Evolutionary conservation across 2,113 vertebrate species (phyloP), one percentile per base, ranked within the genome.

Genomic region (Microcebus jonahi): DNA sequence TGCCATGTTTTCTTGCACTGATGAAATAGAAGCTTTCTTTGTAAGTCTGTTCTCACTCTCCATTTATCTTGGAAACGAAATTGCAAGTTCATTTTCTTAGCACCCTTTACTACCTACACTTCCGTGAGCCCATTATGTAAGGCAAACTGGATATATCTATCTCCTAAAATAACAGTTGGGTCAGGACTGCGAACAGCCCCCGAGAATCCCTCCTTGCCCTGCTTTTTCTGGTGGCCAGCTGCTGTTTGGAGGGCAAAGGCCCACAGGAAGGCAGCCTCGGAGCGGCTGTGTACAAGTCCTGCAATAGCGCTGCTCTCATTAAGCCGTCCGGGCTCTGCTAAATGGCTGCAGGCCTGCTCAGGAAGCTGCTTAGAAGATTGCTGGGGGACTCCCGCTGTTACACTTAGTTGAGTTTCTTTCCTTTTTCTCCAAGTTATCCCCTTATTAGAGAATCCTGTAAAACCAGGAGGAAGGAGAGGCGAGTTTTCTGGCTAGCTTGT

Each of bases 361-460:
- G 94, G 93, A 93, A 95, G 96, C 59, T 85, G 75, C 97, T 97
- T 80, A 85, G 97, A 96, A 97, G 97, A 97, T 88, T 96, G 96
- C 95, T 96, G 50, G 91, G 50, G 94, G 83, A 97, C 96, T 95
- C 95, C 92, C 92, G 96, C 97, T 98, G 92, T 97, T 98, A 95
- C 80, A 39, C 97, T 97, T 89, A 97, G 96, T 89, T 87, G 91
- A 98, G 94, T 93, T 95, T 80, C 90, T 97, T 94, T 86, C 42
- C 92, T 95, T 97, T 96, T 96, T 70, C 90, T 75, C 90, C 68
- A 89, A 79, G 81, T 88, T 95, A 97, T 80, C 36, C 88, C 94
- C 93, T 98, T 96, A 97, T 97, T 98, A 97, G 95, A 98, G 95
- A 97, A 98, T 85, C 90, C 70, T 97, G 77, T 96, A 94, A 97